A percentile compares a stretch with the other conserved stretches of the same genome.
Conservation (phyloP, 1,140 invertebrate genomes). For the Drosophila kepulauana region DNA sequence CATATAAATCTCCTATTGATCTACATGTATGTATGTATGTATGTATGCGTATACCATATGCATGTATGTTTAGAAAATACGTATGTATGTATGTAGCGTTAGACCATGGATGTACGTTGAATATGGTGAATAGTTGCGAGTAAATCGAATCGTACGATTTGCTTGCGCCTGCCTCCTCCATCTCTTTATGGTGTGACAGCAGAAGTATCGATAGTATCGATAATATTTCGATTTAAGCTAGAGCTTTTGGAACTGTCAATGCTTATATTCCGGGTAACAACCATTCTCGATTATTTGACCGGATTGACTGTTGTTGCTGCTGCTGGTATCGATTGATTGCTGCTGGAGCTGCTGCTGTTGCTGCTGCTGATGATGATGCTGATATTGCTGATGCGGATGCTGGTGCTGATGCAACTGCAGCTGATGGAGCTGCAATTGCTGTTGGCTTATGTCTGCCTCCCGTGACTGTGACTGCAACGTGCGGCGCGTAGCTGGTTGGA, state of each 20-base stretch:
- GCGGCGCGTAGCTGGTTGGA: conserved; percentile 78
- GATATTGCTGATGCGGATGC: conserved; percentile 51
- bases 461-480: conserved; percentile 67
- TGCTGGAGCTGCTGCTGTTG: conserved; percentile 73
- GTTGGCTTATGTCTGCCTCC: conserved; percentile 61
- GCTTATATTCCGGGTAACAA: conserved; percentile 86
- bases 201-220: not conserved
- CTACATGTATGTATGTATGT: conserved; percentile 20
- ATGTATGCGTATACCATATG: conserved; percentile 12
- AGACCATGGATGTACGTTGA: conserved; percentile 24
- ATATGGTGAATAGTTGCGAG: conserved; percentile 7
- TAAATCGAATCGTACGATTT: not conserved
- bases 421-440: conserved; percentile 53
- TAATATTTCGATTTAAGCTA: conserved; percentile 19
- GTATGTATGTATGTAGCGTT: conserved; percentile 27
- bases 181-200: not conserved
- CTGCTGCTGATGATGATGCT: conserved; percentile 62
- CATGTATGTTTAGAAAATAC: conserved; percentile 24
- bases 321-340: conserved; percentile 82
- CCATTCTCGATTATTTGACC: conserved; percentile 85
- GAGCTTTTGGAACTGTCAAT: conserved; percentile 85
- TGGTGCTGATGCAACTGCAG: conserved; percentile 48
- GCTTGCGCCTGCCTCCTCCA: conserved; percentile 28
- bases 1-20: conserved; percentile 15
- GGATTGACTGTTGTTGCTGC: conserved; percentile 85